phyloP scores from a whole-genome alignment of 1,140 invertebrate genomes.

The Rhyacophila brunnea region DNA sequence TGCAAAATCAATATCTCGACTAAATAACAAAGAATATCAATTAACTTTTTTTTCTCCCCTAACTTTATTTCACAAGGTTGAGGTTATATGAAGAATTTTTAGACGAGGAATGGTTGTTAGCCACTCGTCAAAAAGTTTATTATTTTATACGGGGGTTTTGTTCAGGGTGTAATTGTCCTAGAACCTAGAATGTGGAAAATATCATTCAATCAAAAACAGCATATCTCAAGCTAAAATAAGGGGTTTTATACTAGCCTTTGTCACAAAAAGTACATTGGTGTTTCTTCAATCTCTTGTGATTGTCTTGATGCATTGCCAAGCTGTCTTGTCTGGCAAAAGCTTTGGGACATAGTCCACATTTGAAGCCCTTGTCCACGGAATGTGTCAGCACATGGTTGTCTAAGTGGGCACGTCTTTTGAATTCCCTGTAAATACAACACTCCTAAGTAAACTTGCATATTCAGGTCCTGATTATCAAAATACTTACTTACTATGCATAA shows the following conservation, averaged over 20 bases:
- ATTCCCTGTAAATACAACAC: conserved; percentile 36
- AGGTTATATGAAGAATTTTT: too few species aligned
- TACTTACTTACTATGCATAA: too few species aligned
- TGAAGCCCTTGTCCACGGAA: conserved; percentile 41
- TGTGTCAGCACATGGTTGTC: conserved; percentile 51
- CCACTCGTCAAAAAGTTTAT: too few species aligned
- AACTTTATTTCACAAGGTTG: too few species aligned
- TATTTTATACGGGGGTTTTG: too few species aligned
- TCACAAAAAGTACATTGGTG: conserved; percentile 60
- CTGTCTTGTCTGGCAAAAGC: conserved; percentile 43
- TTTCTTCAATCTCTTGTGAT: conserved; percentile 55
- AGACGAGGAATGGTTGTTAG: too few species aligned
- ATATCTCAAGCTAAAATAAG: not conserved
- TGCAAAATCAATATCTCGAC: too few species aligned
- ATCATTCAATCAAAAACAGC: too few species aligned
- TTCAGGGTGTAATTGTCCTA: too few species aligned
- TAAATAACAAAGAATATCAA: too few species aligned
- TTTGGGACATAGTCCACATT: conserved; percentile 42
- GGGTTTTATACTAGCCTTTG: conserved; percentile 44
- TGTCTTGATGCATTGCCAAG: conserved; percentile 42
- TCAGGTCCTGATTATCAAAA: not conserved
- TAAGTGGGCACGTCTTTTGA: conserved; percentile 48
- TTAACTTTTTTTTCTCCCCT: too few species aligned
- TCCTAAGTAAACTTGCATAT: not conserved
- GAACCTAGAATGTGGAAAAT: too few species aligned